phyloP scores from a whole-genome alignment of 2,888 invertebrate species.

The Nebria brevicollis region DNA sequence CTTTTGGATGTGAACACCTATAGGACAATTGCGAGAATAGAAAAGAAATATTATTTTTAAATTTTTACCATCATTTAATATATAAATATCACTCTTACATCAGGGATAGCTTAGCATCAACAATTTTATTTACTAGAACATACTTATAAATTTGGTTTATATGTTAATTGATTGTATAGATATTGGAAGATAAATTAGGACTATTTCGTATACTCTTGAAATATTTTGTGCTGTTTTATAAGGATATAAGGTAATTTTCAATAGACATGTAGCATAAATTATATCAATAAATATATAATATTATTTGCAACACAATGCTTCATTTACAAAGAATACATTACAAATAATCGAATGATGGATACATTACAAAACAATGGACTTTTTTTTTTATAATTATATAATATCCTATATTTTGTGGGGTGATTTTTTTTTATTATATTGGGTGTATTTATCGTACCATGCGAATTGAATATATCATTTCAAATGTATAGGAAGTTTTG shows the following conservation, averaged over 20 bases:
- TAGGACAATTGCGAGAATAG: too few relatives aligned
- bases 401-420: background rate
- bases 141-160: background rate
- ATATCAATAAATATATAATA: conserved; percentile 47
- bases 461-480: conserved; percentile 13
- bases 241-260: conserved; percentile 39
- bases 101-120: background rate
- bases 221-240: conserved; percentile 14
- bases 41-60: background rate
- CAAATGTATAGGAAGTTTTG: conserved; percentile 36
- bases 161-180: background rate
- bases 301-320: conserved; percentile 42
- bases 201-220: background rate
- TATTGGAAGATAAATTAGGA: background rate
- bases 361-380: conserved; percentile 31
- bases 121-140: background rate
- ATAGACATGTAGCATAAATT: conserved; percentile 34
- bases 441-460: background rate
- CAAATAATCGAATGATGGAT: conserved; percentile 34
- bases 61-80: background rate
- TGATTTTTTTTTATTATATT: conserved; percentile 7
- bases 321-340: conserved; percentile 44
- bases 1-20: too few relatives aligned
- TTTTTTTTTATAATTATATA: conserved; percentile 18
- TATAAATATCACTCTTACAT: background rate